Evolutionary conservation across 1,140 invertebrate genomes (phyloP).

Genomic region (Caenorhabditis briggsae): DNA sequence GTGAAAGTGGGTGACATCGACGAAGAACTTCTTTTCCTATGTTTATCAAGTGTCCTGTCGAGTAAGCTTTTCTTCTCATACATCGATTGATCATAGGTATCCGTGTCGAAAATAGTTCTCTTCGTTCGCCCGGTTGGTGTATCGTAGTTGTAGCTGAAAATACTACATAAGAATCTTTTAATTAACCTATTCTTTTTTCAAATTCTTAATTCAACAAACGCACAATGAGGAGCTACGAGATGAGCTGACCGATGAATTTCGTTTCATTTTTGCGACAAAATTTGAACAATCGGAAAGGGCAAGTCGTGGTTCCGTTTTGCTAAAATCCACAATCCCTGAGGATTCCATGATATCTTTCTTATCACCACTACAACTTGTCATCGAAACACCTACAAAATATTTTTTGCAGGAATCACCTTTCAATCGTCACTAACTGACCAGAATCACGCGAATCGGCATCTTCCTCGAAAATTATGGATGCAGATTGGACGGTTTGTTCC

Average conservation of each 20-base stretch:
- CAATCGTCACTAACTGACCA: not conserved
- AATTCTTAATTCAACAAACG: not conserved
- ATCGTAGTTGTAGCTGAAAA: slow-evolving; percentile 31
- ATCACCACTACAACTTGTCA: slow-evolving; percentile 16
- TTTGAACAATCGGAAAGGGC: slow-evolving; percentile 28
- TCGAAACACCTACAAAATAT: not conserved
- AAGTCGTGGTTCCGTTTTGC: slow-evolving; percentile 4
- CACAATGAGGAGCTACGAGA: slow-evolving; percentile 35
- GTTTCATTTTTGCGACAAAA: slow-evolving; percentile 7
- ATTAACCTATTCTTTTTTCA: not conserved
- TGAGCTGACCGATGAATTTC: slow-evolving; percentile 42
- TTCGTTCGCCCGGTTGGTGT: slow-evolving; percentile 18
- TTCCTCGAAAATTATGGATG: slow-evolving; percentile 18
- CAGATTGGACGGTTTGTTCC: not conserved
- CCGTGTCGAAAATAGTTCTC: not conserved
- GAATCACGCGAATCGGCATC: slow-evolving; percentile 56
- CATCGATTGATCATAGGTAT: not conserved
- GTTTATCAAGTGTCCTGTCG: not conserved
- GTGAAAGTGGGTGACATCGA: slow-evolving; percentile 22
- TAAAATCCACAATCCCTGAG: not conserved
- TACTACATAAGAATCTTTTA: no score
- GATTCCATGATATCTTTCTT: not conserved
- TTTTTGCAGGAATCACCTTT: no score
- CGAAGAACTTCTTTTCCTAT: not conserved
- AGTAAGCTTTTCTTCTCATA: not conserved